phyloP scores from a whole-genome alignment of 2,888 invertebrate genomes.

The Eupeodes latifasciatus region DNA sequence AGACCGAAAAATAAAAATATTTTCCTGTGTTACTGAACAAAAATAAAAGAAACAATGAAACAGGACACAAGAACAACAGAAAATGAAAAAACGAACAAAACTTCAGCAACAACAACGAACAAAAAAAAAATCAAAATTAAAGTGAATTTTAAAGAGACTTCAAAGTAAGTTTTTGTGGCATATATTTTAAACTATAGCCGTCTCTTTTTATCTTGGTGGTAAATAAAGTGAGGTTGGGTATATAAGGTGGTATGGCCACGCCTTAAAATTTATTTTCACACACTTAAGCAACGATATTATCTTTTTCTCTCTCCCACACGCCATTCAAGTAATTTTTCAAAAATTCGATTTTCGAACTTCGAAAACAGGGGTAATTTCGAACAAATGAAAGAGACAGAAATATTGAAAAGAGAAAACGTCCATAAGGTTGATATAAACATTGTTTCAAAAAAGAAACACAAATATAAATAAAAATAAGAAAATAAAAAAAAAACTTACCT shows the following conservation, averaged over 20 bases:
- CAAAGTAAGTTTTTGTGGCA: conserved; percentile 43
- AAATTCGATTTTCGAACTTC: conserved; percentile 43
- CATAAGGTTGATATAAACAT: conserved; percentile 51
- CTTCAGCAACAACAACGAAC: conserved; percentile 52
- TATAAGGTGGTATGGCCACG: conserved; percentile 58
- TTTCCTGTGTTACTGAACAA: conserved; percentile 73
- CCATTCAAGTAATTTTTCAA: conserved; percentile 46
- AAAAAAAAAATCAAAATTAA: conserved; percentile 72
- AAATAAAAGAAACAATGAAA: conserved; percentile 68
- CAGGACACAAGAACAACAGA: conserved; percentile 69
- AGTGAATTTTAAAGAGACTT: conserved; percentile 73
- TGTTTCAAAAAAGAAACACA: conserved; percentile 59
- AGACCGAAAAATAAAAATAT: conserved; percentile 77
- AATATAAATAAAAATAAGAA: conserved; percentile 67
- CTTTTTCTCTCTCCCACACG: conserved; percentile 23
- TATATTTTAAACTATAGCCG: conserved; percentile 33
- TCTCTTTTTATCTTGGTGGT: conserved; percentile 29
- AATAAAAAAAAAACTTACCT: conserved; percentile 81
- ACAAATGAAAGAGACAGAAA: conserved; percentile 29
- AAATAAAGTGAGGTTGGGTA: conserved; percentile 44
- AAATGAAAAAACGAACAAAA: conserved; percentile 62
- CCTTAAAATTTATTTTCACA: conserved; percentile 51
- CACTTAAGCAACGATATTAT: not conserved
- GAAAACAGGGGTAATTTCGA: conserved; percentile 53
- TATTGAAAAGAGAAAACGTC: conserved; percentile 36